phyloP scores from a whole-genome alignment of 1,140 invertebrate genomes.

The Drosophila cardini region DNA sequence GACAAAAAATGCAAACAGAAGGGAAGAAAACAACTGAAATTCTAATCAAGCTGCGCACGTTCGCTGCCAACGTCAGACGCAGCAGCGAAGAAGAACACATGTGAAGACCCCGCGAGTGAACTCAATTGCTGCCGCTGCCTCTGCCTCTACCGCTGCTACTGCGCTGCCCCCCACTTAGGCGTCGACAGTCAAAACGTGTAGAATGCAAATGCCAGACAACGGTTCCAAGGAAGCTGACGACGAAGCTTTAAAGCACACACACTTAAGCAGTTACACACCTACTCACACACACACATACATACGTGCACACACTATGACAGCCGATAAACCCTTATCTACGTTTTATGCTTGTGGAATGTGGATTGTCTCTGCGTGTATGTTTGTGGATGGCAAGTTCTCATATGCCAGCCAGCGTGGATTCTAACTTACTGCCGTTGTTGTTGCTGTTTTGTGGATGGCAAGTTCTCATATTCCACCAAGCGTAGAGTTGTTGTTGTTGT shows the following conservation, averaged over 20 bases:
- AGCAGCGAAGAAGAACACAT: constrained; percentile 33
- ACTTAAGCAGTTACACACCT: neutral
- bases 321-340: constrained; percentile 73
- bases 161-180: neutral
- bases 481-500: constrained; percentile 18
- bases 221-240: constrained; percentile 38
- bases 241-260: constrained; percentile 33
- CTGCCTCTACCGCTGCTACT: too few relatives aligned
- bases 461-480: constrained; percentile 53
- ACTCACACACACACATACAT: neutral
- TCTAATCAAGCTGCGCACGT: constrained; percentile 28
- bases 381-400: neutral
- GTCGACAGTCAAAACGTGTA: constrained; percentile 31
- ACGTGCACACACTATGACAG: constrained; percentile 9
- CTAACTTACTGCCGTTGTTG: neutral
- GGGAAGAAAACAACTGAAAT: constrained; percentile 1
- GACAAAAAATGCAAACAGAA: neutral
- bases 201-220: constrained; percentile 34
- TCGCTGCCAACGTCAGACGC: neutral
- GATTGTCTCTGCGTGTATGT: neutral
- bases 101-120: constrained; percentile 33
- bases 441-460: constrained; percentile 14
- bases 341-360: constrained; percentile 55
- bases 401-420: neutral
- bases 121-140: neutral